These are phyloP conservation scores for Penaeus indicus DNA, from an alignment of 1,140 invertebrate species.

Conservation along the genomic window DNA sequence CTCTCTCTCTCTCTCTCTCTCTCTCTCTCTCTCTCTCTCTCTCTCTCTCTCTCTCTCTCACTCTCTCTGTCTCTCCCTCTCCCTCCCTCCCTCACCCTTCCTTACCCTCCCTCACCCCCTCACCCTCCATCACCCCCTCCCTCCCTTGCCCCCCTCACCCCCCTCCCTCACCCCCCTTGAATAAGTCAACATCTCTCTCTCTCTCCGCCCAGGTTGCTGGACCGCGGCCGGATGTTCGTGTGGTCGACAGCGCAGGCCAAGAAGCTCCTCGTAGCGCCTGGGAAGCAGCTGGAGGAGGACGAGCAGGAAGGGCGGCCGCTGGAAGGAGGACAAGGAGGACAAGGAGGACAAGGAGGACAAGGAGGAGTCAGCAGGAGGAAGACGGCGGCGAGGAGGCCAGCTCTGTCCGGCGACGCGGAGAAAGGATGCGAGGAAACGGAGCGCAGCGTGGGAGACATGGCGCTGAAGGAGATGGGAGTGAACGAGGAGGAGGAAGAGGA, in stretches of 20 bases:
- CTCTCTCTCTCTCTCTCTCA: background rate
- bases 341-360: background rate
- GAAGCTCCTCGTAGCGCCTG: constrained; percentile 73
- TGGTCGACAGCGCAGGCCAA: constrained; percentile 84
- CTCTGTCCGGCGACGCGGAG: constrained; percentile 87
- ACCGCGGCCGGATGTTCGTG: constrained; percentile 93
- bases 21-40: background rate
- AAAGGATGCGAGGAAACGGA: background rate
- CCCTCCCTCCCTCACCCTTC: background rate
- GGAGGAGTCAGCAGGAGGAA: constrained; percentile 66
- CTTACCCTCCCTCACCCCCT: background rate
- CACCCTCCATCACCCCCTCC: background rate
- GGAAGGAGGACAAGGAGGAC: background rate
- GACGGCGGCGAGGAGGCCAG: constrained; percentile 89
- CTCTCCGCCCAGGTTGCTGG: constrained; percentile 78
- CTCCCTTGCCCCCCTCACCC: background rate
- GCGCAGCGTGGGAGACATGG: background rate
- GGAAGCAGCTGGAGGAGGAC: background rate
- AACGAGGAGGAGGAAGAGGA: background rate
- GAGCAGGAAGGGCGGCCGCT: background rate
- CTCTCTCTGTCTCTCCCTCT: background rate
- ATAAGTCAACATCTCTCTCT: constrained; percentile 36
- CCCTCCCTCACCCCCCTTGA: background rate
- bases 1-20: no score
- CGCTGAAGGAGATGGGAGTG: background rate